These are phyloP conservation scores for Chromoteleia sp. DNA, from an alignment of 2,888 invertebrate species.

Conservation along the genomic window DNA sequence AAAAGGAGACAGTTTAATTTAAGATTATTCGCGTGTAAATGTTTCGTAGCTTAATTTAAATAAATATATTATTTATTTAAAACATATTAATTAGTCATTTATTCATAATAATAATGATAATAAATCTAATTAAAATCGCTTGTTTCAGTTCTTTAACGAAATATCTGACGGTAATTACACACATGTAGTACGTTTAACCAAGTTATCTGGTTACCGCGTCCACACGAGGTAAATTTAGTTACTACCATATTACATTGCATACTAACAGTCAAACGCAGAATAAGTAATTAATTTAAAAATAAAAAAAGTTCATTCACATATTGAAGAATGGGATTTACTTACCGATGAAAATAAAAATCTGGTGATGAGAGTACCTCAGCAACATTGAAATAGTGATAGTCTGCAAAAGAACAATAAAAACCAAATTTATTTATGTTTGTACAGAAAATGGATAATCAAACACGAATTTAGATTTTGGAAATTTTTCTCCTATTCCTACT, in stretches of 20 bases:
- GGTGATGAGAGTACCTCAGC: slow-evolving; percentile 99
- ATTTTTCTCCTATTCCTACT: too few relatives aligned
- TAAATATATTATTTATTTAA: too few relatives aligned
- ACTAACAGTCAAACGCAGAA: not conserved
- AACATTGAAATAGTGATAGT: slow-evolving; percentile 99
- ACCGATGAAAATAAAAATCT: slow-evolving; percentile 99
- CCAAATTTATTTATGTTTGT: too few relatives aligned
- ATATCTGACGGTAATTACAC: slow-evolving; percentile 12
- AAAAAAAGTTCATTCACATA: too few relatives aligned
- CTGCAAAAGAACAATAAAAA: slow-evolving; percentile 90
- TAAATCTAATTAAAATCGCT: not conserved
- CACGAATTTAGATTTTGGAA: too few relatives aligned
- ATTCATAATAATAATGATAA: too few relatives aligned
- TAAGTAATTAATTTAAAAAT: not conserved
- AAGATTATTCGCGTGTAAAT: too few relatives aligned
- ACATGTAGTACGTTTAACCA: not conserved
- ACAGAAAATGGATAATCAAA: too few relatives aligned
- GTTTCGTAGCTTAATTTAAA: too few relatives aligned
- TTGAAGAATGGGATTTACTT: slow-evolving; percentile 85
- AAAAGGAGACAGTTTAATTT: too few relatives aligned
- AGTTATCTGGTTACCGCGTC: slow-evolving; percentile 13
- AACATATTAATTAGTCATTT: too few relatives aligned
- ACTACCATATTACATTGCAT: slow-evolving; percentile 1
- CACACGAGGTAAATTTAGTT: slow-evolving; percentile 17
- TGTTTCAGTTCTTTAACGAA: not conserved